phyloP scores from a whole-genome alignment of 2,888 invertebrate species.

The Tribolium freemani region DNA sequence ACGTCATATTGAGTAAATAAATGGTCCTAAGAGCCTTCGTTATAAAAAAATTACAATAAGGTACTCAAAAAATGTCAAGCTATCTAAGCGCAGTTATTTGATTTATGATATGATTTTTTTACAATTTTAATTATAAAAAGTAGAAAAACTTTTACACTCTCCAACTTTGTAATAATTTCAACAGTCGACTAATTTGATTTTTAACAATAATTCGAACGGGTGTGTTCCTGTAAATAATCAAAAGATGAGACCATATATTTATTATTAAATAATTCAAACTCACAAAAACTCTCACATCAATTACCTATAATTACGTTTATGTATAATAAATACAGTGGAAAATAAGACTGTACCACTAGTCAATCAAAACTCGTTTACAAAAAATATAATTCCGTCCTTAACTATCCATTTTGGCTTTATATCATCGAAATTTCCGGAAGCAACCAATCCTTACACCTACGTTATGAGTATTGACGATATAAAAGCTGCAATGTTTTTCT shows the following conservation, averaged over 20 bases:
- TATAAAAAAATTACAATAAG: slow-evolving; percentile 24
- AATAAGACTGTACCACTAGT: slow-evolving; percentile 9
- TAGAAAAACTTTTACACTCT: slow-evolving; percentile 39
- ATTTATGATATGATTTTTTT: slow-evolving; percentile 38
- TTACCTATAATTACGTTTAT: slow-evolving; percentile 24
- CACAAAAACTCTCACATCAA: slow-evolving; percentile 27
- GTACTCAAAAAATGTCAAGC: slow-evolving; percentile 19
- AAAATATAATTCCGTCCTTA: slow-evolving; percentile 30
- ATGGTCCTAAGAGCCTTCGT: slow-evolving; percentile 1
- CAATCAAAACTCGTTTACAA: slow-evolving; percentile 20
- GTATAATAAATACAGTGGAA: slow-evolving; percentile 18
- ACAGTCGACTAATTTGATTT: slow-evolving; percentile 18
- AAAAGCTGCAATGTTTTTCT: slow-evolving; percentile 39
- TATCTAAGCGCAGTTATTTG: slow-evolving; percentile 24
- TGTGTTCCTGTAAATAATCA: slow-evolving; percentile 14
- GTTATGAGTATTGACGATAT: slow-evolving; percentile 44
- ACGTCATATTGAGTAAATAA: slow-evolving; percentile 24
- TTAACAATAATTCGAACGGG: slow-evolving; percentile 13
- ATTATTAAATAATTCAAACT: slow-evolving; percentile 31
- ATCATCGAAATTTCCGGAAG: background rate
- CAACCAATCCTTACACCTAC: slow-evolving; percentile 21
- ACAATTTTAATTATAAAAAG: slow-evolving; percentile 30
- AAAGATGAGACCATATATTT: slow-evolving; percentile 21
- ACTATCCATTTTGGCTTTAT: slow-evolving; percentile 1
- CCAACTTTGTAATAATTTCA: slow-evolving; percentile 33